Base-by-base conservation (phyloP, 1,140 invertebrate species). In the Lycorma delicatula region DNA sequence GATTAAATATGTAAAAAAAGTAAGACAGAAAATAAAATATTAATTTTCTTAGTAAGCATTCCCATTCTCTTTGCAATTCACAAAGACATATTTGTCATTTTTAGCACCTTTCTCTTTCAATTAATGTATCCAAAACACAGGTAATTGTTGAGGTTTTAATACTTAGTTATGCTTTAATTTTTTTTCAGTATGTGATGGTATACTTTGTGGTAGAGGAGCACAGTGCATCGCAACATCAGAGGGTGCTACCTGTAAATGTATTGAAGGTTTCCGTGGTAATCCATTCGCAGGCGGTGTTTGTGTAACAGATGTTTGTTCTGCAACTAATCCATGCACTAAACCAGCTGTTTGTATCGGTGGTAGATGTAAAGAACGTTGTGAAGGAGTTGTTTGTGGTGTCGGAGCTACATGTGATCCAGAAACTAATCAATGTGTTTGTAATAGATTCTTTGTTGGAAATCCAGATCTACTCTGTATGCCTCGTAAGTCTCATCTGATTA, bases 401-500 rank as follows among this genome's bases (percentile, higher is more conserved):
- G 87, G 87, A 9, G 88, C 88, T 11, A 81, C 80, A 31, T 95
- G 91, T 69, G 86, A 93, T 67, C 78, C 81, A 59, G 74, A 77
- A 46, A 86, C 80, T 12, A 90, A 90, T 59, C 86, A 85, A 72
- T 95, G 91, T 72, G 78, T 90, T 23, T 95, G 91, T 68, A 81
- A 91, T 69, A 81, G 85, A 1, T 89, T 86, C 66, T 93, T 93
- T 69, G 79, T 92, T 58, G 91, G 91, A 62, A 91, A 93, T 72
- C 89, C 91, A 1, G 85, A 91, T 66, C 73, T 92, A 7, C 76
- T 93, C 22, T 94, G 91, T 68, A 91, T 93, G 81, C 91, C 91
- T 68, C 90, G 87, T 89, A 81, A 87, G 86, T 86, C n/a, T n/a
- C n/a, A n/a, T n/a, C n/a, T n/a, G n/a, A n/a, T n/a, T n/a, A n/a